Evolutionary conservation across 2,113 vertebrate species (phyloP).

Genomic region (Fukomys damarensis): DNA sequence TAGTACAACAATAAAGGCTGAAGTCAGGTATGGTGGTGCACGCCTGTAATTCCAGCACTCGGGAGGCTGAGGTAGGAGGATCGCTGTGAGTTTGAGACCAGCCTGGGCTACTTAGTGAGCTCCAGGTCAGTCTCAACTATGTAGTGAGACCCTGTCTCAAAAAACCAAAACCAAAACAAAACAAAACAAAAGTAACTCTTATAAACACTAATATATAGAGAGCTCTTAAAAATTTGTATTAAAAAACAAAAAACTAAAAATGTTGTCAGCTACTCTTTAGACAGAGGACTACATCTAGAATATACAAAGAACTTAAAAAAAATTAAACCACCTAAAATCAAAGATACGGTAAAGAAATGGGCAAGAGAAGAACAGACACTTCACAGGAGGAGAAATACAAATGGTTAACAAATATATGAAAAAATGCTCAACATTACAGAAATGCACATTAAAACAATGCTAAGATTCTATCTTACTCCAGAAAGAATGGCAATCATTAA

Average conservation of each 20-base stretch:
- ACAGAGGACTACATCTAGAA: background rate
- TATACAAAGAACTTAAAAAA: background rate
- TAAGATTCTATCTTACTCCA: background rate
- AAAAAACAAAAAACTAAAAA: slow-evolving; percentile 31
- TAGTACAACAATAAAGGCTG: background rate
- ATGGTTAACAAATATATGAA: background rate
- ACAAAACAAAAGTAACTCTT: background rate
- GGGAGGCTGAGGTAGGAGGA: background rate
- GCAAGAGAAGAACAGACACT: background rate
- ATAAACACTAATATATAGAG: background rate
- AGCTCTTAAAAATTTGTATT: slow-evolving; percentile 24
- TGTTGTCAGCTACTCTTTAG: background rate
- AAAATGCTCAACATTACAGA: background rate
- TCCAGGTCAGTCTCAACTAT: background rate
- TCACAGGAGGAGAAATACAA: background rate
- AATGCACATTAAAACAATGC: background rate
- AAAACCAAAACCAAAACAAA: background rate
- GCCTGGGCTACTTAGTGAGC: background rate
- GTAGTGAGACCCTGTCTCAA: background rate
- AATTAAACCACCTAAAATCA: background rate
- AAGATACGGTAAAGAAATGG: background rate
- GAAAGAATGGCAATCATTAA: background rate
- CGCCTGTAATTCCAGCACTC: background rate
- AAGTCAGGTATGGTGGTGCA: background rate
- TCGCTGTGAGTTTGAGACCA: background rate